These are phyloP conservation scores for Carduelis carduelis DNA, from an alignment of 2,797 vertebrate species.

Conservation along the genomic window DNA sequence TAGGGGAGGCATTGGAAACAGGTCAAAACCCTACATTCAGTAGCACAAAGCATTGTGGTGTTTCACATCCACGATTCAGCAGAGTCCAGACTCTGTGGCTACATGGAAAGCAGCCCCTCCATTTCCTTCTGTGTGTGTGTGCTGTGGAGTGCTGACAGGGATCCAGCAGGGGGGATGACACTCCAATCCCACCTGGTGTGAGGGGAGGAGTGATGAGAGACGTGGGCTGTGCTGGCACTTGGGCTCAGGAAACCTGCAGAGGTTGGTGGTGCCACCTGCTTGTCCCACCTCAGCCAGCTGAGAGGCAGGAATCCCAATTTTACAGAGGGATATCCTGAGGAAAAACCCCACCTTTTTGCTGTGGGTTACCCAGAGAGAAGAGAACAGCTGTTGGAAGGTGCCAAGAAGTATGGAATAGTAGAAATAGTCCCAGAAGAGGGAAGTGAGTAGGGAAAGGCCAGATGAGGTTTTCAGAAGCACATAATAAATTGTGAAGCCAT, in stretches of 20 bases:
- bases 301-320: not conserved
- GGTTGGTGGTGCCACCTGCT: not conserved
- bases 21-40: not conserved
- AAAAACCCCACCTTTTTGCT: not conserved
- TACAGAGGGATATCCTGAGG: not conserved
- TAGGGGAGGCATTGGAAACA: not conserved
- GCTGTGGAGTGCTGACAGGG: not conserved
- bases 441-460: not conserved
- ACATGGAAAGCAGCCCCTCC: not conserved
- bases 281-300: not conserved
- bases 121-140: not conserved
- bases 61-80: not conserved
- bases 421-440: conserved; percentile 3
- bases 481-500: conserved; percentile 22
- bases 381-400: conserved; percentile 20
- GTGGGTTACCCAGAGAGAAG: not conserved
- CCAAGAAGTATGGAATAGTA: not conserved
- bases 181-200: not conserved
- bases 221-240: not conserved
- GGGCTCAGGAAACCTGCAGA: not conserved
- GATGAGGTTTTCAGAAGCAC: conserved; percentile 9
- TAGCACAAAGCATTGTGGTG: not conserved
- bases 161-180: not conserved
- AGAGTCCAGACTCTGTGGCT: conserved; percentile 8
- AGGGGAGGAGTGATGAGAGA: not conserved